Percentiles rank a stretch among this genome's conserved stretches.
phyloP scores from a whole-genome alignment of 2,113 vertebrate species.

The Sphyrna mokarran region DNA sequence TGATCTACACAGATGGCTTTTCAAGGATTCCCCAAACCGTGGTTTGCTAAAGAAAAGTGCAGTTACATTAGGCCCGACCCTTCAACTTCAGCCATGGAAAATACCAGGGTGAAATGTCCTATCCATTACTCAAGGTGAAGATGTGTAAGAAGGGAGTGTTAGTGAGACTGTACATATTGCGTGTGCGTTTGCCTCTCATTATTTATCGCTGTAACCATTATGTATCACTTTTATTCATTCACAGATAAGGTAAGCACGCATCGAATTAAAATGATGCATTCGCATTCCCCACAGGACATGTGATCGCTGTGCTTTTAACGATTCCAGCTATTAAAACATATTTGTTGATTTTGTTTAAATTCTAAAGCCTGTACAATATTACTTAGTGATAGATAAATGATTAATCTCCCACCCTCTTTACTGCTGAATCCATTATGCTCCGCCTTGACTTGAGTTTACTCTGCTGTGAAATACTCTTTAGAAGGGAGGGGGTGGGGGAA shows the following conservation, averaged over 20 bases:
- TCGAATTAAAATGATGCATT: neutral
- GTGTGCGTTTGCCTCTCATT: neutral
- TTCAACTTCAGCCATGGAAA: constrained; percentile 22
- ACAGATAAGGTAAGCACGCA: neutral
- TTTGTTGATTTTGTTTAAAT: neutral
- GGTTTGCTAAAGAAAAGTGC: neutral
- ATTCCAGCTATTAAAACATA: neutral
- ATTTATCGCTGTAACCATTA: neutral
- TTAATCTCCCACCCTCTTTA: neutral
- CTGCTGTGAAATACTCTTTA: neutral
- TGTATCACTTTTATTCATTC: neutral
- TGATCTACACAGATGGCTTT: constrained; percentile 27
- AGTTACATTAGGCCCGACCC: constrained; percentile 5
- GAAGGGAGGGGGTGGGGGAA: neutral
- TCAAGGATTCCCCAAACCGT: constrained; percentile 14
- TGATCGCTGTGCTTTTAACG: neutral
- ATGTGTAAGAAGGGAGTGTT: neutral
- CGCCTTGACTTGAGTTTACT: neutral
- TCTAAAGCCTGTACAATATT: neutral
- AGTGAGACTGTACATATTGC: neutral
- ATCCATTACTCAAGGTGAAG: neutral
- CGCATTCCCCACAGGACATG: neutral
- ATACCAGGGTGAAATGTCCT: neutral
- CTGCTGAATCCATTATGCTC: neutral
- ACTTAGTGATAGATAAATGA: neutral